phyloP scores from a whole-genome alignment of 1,140 invertebrate genomes.

The Drosophila serrata region DNA sequence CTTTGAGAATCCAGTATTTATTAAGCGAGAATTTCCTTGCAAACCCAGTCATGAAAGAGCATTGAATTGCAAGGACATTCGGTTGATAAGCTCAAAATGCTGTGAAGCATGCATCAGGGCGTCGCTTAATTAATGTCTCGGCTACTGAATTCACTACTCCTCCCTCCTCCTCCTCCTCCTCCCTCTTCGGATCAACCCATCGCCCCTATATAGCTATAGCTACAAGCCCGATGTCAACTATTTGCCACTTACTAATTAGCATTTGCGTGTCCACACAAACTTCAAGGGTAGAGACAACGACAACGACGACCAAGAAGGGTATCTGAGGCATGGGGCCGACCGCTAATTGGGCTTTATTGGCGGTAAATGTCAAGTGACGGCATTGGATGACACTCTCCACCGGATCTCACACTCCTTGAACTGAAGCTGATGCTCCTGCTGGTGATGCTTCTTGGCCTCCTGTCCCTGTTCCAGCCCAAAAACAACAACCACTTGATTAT shows the following conservation, averaged over 20 bases:
- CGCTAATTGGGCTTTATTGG: slow-evolving; percentile 64
- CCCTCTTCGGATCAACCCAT: no score
- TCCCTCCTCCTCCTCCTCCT: neutral
- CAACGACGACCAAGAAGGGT: slow-evolving; percentile 10
- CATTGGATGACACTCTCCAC: slow-evolving; percentile 44
- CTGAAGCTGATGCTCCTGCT: neutral
- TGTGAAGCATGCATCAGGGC: slow-evolving; percentile 47
- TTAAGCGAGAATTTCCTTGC: neutral
- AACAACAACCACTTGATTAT: slow-evolving; percentile 54
- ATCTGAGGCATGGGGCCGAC: slow-evolving; percentile 26
- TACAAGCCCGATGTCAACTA: slow-evolving; percentile 40
- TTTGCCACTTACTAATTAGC: slow-evolving; percentile 63
- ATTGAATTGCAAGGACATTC: slow-evolving; percentile 14
- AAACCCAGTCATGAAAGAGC: neutral
- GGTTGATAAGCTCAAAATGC: slow-evolving; percentile 16
- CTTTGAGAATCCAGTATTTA: no score
- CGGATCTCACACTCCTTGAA: slow-evolving; percentile 1
- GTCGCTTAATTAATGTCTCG: slow-evolving; percentile 51
- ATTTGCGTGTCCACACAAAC: slow-evolving; percentile 61
- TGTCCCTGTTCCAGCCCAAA: neutral
- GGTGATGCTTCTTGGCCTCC: neutral
- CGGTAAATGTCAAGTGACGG: slow-evolving; percentile 58
- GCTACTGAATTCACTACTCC: slow-evolving; percentile 29
- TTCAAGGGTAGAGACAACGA: slow-evolving; percentile 32
- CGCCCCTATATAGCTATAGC: no score